Conservation (phyloP, 2,888 invertebrate species). For the Heliconius ethilla region DNA sequence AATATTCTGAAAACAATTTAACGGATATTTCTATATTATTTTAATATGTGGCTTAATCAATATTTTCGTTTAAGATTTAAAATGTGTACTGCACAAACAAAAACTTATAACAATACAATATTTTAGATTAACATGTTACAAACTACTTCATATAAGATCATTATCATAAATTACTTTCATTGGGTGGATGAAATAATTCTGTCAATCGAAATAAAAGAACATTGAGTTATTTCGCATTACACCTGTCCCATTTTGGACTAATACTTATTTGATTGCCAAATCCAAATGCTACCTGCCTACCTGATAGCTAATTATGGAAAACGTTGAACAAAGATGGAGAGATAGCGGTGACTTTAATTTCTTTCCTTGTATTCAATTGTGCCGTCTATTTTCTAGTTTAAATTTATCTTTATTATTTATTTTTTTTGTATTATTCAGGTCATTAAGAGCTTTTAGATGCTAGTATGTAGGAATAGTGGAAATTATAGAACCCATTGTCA, state of each 20-base stretch:
- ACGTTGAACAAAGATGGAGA: constrained; percentile 32
- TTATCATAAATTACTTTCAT: constrained; percentile 50
- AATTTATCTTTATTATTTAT: neutral
- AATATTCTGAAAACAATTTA: neutral
- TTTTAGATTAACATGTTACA: constrained; percentile 13
- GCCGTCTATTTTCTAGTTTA: neutral
- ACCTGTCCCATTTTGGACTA: constrained; percentile 71
- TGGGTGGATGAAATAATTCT: constrained; percentile 48
- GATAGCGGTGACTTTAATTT: constrained; percentile 23
- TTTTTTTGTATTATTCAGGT: too few species aligned
- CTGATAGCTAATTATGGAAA: constrained; percentile 51
- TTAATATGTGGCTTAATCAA: neutral
- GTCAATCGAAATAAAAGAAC: constrained; percentile 50
- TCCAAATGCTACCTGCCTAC: constrained; percentile 51
- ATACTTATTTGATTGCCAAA: constrained; percentile 81
- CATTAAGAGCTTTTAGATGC: too few species aligned
- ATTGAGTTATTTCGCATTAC: constrained; percentile 60
- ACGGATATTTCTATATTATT: neutral
- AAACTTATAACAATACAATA: neutral
- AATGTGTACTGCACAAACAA: neutral
- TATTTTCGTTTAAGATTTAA: neutral
- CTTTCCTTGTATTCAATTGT: neutral
- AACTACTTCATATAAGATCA: constrained; percentile 10
- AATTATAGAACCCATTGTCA: too few species aligned
- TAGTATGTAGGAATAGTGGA: too few species aligned